Evolutionary conservation across 1,140 invertebrate species (phyloP).

Genomic region (Apis dorsata): DNA sequence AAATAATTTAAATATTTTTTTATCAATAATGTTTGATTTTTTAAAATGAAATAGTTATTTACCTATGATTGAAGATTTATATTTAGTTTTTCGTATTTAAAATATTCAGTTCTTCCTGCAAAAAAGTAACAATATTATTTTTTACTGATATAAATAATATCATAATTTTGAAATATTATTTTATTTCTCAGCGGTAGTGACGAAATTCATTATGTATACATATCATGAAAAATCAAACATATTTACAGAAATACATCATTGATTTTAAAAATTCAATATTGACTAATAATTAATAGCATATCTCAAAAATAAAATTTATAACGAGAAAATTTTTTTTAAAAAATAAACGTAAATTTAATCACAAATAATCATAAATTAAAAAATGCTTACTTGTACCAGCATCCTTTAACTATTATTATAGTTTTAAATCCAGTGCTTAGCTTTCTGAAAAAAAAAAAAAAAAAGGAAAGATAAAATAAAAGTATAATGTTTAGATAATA

Average conservation of each 20-base stretch:
- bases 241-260: constrained; percentile 65
- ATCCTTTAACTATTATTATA: neutral
- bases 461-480: neutral
- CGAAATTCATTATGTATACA: constrained; percentile 64
- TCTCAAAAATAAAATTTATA: too few species aligned
- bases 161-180: neutral
- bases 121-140: neutral
- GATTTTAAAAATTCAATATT: neutral
- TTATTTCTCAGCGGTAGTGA: constrained; percentile 75
- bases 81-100: neutral
- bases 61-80: neutral
- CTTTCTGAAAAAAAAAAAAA: neutral
- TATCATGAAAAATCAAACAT: constrained; percentile 62
- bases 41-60: neutral
- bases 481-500: too few species aligned
- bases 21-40: neutral
- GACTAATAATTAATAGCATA: too few species aligned
- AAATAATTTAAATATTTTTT: neutral
- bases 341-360: too few species aligned
- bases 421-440: neutral
- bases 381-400: neutral
- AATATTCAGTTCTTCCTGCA: neutral
- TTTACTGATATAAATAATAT: neutral
- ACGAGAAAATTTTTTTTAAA: too few species aligned
- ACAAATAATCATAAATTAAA: neutral